A percentile compares a stretch with the other conserved stretches of the same genome.
Evolutionary conservation across 2,113 vertebrate genomes (phyloP).

Genomic region (Pangasianodon gigas): DNA sequence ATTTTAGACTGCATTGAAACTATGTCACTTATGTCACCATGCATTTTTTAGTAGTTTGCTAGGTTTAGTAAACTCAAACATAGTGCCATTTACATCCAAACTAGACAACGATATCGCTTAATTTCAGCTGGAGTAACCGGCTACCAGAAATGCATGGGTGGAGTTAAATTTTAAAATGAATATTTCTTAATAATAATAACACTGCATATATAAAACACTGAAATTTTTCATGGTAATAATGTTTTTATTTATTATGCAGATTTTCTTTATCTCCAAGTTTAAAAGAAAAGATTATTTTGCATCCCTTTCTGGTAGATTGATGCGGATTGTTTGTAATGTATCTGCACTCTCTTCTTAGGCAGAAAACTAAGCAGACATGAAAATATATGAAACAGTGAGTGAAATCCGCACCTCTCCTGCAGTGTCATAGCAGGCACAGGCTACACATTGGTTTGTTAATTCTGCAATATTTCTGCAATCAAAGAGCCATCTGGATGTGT

Average conservation of each 20-base stretch:
- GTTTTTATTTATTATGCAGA: not conserved
- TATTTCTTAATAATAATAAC: not conserved
- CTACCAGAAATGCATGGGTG: not conserved
- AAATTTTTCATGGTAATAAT: not conserved
- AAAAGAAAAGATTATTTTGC: not conserved
- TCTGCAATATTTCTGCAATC: slow-evolving; percentile 13
- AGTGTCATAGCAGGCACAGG: not conserved
- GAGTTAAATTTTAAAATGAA: not conserved
- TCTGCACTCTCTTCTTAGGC: not conserved
- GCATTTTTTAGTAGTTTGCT: not conserved
- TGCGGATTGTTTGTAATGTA: not conserved
- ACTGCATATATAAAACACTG: not conserved
- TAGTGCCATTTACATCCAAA: not conserved
- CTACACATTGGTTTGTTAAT: slow-evolving; percentile 2
- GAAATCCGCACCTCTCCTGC: not conserved
- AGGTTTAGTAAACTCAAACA: not conserved
- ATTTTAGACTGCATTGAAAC: not conserved
- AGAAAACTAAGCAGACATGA: not conserved
- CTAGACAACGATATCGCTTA: too few relatives aligned
- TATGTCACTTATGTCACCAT: not conserved
- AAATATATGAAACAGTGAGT: not conserved
- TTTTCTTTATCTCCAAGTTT: not conserved
- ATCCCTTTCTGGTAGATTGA: not conserved
- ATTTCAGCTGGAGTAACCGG: not conserved
- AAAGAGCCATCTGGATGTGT: not conserved